Percentiles rank a stretch among this genome's conserved stretches.
Conservation (phyloP, 2,113 vertebrate genomes). For the Laticauda laticaudata region DNA sequence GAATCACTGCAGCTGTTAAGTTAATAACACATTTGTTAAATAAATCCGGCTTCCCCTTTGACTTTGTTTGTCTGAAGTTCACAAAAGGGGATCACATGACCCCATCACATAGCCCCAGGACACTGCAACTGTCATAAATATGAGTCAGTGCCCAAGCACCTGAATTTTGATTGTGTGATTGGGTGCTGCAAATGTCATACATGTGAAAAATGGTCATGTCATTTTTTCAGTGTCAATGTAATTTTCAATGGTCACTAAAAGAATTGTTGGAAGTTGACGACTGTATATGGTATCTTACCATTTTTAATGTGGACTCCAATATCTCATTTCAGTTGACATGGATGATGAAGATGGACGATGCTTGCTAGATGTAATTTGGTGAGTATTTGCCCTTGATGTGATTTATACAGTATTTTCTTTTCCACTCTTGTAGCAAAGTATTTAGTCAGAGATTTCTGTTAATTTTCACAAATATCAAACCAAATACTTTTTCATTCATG, state of each 20-base stretch:
- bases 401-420: accelerated
- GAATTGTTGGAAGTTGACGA: background rate
- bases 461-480: accelerated
- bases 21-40: background rate
- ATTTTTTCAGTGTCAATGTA: background rate
- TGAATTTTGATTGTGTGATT: background rate
- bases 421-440: background rate
- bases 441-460: background rate
- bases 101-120: background rate
- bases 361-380: slow-evolving; percentile 99
- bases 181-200: background rate
- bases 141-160: background rate
- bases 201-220: background rate
- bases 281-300: background rate
- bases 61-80: background rate
- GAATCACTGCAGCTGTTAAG: background rate
- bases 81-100: background rate
- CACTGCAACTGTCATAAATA: background rate
- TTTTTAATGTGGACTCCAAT: background rate
- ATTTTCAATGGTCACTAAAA: background rate
- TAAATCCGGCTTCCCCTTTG: background rate
- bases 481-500: background rate
- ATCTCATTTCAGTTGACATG: slow-evolving; percentile 87
- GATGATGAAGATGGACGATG: slow-evolving; percentile 99
- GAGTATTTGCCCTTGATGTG: slow-evolving; percentile 58